Conservation (phyloP, 2,113 vertebrate genomes). For the Python bivittatus region DNA sequence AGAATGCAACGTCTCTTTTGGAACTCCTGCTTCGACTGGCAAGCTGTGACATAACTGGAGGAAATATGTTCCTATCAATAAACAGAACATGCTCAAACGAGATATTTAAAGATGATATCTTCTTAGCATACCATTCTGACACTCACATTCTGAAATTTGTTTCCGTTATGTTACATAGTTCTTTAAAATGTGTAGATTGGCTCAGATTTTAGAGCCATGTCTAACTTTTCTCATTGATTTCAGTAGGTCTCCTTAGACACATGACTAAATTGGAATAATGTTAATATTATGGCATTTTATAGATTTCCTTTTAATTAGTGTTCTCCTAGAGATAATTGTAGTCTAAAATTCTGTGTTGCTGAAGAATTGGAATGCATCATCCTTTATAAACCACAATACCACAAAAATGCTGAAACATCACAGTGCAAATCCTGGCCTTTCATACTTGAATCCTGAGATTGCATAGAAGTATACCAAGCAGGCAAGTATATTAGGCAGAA, state of each 20-base stretch:
- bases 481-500: neutral
- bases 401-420: neutral
- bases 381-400: neutral
- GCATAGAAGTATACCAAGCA: neutral
- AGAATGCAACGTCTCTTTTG: slow-evolving; percentile 12
- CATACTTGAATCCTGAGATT: neutral
- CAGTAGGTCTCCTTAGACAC: neutral
- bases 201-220: neutral
- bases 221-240: neutral
- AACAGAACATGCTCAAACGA: slow-evolving; percentile 30
- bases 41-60: slow-evolving; percentile 42
- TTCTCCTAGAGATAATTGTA: neutral
- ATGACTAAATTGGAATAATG: neutral
- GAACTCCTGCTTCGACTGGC: slow-evolving; percentile 21
- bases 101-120: slow-evolving; percentile 9
- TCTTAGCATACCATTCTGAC: neutral
- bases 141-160: neutral
- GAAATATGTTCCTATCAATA: slow-evolving; percentile 28
- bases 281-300: neutral
- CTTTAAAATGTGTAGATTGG: neutral
- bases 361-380: neutral
- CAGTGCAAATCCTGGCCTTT: neutral
- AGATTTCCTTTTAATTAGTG: neutral
- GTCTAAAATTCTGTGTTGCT: neutral
- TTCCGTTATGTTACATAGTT: neutral